These are phyloP conservation scores for Gymnopithys bicolor DNA, from an alignment of 2,797 vertebrate genomes.

Conservation along the genomic window DNA sequence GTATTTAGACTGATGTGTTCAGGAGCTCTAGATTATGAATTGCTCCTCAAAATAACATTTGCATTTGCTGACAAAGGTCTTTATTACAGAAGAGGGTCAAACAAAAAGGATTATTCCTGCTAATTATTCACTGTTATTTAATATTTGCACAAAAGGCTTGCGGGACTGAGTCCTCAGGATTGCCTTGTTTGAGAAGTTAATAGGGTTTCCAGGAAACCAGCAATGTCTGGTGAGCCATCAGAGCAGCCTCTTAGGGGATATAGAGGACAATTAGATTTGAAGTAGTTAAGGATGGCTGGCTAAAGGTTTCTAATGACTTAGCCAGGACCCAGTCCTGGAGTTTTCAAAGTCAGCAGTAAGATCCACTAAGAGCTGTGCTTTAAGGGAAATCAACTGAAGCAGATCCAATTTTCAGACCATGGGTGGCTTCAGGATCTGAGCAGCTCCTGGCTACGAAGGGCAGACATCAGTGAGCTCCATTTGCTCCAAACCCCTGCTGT, in stretches of 20 bases:
- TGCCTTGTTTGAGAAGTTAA: slow-evolving; percentile 61
- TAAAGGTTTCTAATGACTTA: slow-evolving; percentile 2
- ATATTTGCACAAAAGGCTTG: slow-evolving; percentile 62
- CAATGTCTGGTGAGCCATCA: background rate
- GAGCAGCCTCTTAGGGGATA: background rate
- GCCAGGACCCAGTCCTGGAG: background rate
- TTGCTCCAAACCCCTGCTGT: background rate
- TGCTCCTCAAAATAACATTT: slow-evolving; percentile 52
- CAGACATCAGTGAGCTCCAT: rapidly evolving
- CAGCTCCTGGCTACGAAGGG: background rate
- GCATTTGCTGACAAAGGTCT: background rate
- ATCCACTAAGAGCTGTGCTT: background rate
- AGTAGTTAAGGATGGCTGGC: background rate
- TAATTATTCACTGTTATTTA: slow-evolving; percentile 62
- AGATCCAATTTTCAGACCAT: background rate
- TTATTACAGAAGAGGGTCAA: slow-evolving; percentile 51
- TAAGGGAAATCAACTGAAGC: background rate
- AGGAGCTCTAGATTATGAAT: slow-evolving; percentile 44
- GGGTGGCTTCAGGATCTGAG: background rate
- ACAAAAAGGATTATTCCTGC: slow-evolving; percentile 57
- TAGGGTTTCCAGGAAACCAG: slow-evolving; percentile 51
- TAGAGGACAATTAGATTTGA: background rate
- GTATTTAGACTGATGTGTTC: slow-evolving; percentile 38
- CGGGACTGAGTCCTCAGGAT: slow-evolving; percentile 9
- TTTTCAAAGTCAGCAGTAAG: background rate